Base-by-base conservation (phyloP, 2,888 invertebrate species). In the Mechanitis messenoides region DNA sequence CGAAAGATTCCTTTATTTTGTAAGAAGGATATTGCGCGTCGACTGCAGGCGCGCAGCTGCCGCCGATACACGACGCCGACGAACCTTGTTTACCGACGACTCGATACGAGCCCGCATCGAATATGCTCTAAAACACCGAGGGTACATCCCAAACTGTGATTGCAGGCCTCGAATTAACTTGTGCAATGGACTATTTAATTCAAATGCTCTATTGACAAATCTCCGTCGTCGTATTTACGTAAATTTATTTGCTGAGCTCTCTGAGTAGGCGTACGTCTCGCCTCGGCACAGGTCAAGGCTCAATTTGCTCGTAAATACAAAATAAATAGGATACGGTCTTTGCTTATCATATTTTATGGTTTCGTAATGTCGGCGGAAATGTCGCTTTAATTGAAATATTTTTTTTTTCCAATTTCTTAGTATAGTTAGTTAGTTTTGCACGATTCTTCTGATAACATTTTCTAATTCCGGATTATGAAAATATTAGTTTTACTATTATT, bases 1-100 rank as follows among this genome's bases (percentile, higher is more conserved):
- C 72, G 70, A 68, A 74, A 81, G 78, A 83, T 84, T 87, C 84
- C 83, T 89, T 90, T 89, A 89, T 89, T 89, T 88, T 87, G 84
- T 78, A 73, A 83, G 81, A 80, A 84, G 89, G 87, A 89, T 89
- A 90, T 90, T 90, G 88, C 89, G 84, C 89, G 90, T 88, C 89
- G 85, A 76, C 74, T 81, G 85, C 90, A 88, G 88, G 77, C 82
- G 75, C 72, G 74, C 86, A 84, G 84, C 82, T 83, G 84, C 78
- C 80, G 80, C 76, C 74, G 56, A 63, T 60, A 50, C 50, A 50
- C 50, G 28, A 50, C 7, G 50, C 50, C 74, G 77, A 77, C 72
- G 78, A 77, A 75, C 77, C 75, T 78, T 87, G 85, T 87, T 85
- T 87, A 84, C 87, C 83, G 84, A 74, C 75, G 74, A 70, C 69